Evolutionary conservation across 2,888 invertebrate genomes (phyloP), one percentile per base, ranked within the genome.

Genomic region (Athripsodes cinereus): DNA sequence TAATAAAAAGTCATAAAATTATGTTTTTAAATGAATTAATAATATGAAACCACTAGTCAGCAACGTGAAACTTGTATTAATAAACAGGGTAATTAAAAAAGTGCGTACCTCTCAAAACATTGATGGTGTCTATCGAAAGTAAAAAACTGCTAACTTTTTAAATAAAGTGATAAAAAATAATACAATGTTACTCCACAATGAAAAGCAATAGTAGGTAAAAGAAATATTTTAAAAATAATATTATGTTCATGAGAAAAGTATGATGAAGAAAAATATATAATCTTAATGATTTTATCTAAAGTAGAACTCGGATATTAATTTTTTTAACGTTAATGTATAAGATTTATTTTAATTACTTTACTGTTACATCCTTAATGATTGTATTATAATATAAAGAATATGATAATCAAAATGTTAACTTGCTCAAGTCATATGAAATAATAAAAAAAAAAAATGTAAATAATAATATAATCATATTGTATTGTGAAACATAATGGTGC

Each of bases 1-100:
- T 16, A 53, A 51, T 40, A 53, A 55, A 40, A 62, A 60, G 52
- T 46, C 47, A n/a, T 58, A 58, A 52, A 40, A n/a, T 26, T 26
- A 26, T 26, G 10, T 26, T 26, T 10, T 10, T 6, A 26, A 26
- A 3, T 26, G 26, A 26, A 26, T n/a, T n/a, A n/a, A n/a, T n/a
- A 26, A 26, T 6, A 26, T 26, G 5, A 26, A 26, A 26, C 26
- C 26, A 10, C n/a, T n/a, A n/a, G n/a, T 31, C 40, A 40, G 40
- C 5, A 16, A 11, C 5, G 40, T n/a, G n/a, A 40, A 40, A 40
- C 13, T 40, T 40, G 5, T 8, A 26, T 6, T 26, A 26, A 10
- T 26, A 26, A 26, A 26, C 26, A 26, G 26, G 26, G 26, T 26
- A 26, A 26, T 26, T 26, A 26, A 26, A 26, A 26, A 26, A 26